Evolutionary conservation across 2,113 vertebrate genomes (phyloP), one percentile per base, ranked within the genome.

Genomic region (Thalassoma bifasciatum): DNA sequence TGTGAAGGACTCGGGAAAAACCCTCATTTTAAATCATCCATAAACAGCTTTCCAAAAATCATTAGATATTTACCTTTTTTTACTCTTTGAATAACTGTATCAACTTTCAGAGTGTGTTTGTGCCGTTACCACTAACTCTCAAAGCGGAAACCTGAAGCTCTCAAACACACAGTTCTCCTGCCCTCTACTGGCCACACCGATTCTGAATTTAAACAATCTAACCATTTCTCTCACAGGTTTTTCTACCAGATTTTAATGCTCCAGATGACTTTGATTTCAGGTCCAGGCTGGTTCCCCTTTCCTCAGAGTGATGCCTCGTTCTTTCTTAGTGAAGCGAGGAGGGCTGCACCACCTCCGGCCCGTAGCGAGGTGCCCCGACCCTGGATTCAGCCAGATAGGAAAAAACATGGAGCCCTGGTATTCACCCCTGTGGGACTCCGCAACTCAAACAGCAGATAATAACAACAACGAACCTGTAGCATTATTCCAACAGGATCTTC

Each of bases 321-420:
- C 93, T 1, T 94, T 94, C 73, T 67, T 94, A 86, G 93, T 94
- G 53, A 94, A 92, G 69, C 84, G 91, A n/a, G 90, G 88, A 66
- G 85, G 88, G 36, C 81, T 88, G n/a, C 74, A 81, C 44, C 64
- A 83, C 49, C 62, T 84, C 24, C 88, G 83, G 30, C 66, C 54
- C 2, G 1, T 52, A 50, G 72, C 62, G 0, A 75, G 77, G 24
- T 81, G 64, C 40, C 65, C 79, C 5, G 56, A 76, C 59, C 62
- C 79, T 21, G 78, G 68, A 58, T 66, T 50, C 26, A 42, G 54
- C 11, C 19, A 67, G 10, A 13, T 38, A 10, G 51, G 77, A 26
- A 36, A 77, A 36, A 58, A 66, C 7, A 38, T 17, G 0, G 64
- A 38, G 36, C 22, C 74, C 61, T 81, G 76, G 72, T 65, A 76